A percentile compares a stretch with the other conserved stretches of the same genome.
Evolutionary conservation across 1,140 invertebrate genomes (phyloP).

Genomic region (Zaprionus nigranus): DNA sequence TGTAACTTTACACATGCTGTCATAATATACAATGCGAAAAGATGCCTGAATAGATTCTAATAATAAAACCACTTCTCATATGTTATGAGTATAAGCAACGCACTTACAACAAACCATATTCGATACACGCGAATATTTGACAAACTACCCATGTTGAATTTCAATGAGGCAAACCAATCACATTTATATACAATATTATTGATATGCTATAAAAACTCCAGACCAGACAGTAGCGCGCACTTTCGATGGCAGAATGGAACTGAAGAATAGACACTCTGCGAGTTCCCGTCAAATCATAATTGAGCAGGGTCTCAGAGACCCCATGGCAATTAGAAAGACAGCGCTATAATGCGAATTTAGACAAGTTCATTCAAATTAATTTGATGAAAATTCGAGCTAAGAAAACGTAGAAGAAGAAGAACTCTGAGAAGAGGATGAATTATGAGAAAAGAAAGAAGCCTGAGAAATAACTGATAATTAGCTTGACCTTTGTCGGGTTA

Average conservation of each 20-base stretch:
- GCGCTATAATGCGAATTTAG: conserved; percentile 21
- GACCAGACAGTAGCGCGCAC: conserved; percentile 53
- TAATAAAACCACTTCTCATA: neutral
- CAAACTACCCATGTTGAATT: conserved; percentile 63
- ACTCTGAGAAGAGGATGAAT: no score
- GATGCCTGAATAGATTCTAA: neutral
- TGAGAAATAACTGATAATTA: conserved; percentile 47
- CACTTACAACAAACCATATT: conserved; percentile 69
- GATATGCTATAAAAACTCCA: conserved; percentile 1
- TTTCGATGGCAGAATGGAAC: conserved; percentile 49
- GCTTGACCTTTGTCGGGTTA: conserved; percentile 39
- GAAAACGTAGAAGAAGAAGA: neutral
- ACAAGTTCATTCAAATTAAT: conserved; percentile 42
- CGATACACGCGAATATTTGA: conserved; percentile 31
- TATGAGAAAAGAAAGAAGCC: neutral
- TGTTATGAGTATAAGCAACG: conserved; percentile 3
- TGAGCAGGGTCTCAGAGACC: conserved; percentile 9
- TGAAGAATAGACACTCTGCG: conserved; percentile 42
- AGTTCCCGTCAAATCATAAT: conserved; percentile 34
- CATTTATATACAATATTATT: conserved; percentile 28
- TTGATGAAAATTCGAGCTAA: conserved; percentile 4
- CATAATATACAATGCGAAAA: neutral
- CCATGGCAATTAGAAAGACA: conserved; percentile 55
- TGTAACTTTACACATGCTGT: no score
- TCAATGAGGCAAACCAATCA: conserved; percentile 35